A percentile compares a stretch with the other conserved stretches of the same genome.
Evolutionary conservation across 2,888 invertebrate genomes (phyloP).

Genomic region (Operophtera brumata): DNA sequence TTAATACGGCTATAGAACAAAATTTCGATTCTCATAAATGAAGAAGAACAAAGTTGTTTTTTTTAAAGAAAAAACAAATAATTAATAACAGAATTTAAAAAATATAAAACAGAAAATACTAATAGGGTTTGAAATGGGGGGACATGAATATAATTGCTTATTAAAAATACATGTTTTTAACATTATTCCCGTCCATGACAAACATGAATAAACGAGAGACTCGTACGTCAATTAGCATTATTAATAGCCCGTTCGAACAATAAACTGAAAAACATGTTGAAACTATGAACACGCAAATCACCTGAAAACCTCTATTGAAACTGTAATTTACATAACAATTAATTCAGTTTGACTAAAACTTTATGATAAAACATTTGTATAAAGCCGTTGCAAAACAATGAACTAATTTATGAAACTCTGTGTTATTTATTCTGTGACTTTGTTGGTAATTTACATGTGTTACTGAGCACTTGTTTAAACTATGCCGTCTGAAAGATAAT

Average conservation of each 20-base stretch:
- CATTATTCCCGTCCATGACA: conserved; percentile 9
- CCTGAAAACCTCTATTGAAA: conserved; percentile 41
- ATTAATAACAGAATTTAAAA: too few relatives aligned
- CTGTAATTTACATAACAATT: conserved; percentile 51
- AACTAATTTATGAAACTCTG: conserved; percentile 53
- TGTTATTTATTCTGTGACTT: conserved; percentile 8
- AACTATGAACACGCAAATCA: conserved; percentile 46
- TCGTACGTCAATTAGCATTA: conserved; percentile 56
- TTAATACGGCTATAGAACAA: background rate
- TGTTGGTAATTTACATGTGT: conserved; percentile 33
- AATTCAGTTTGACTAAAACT: conserved; percentile 39
- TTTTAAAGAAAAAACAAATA: too few relatives aligned
- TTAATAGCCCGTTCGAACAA: conserved; percentile 43
- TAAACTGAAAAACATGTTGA: conserved; percentile 45
- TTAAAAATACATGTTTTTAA: background rate
- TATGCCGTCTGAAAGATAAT: conserved; percentile 23
- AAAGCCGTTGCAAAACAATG: conserved; percentile 50
- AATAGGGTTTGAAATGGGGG: too few relatives aligned
- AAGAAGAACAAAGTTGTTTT: too few relatives aligned
- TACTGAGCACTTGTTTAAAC: conserved; percentile 32
- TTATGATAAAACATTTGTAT: conserved; percentile 41
- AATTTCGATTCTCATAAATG: background rate
- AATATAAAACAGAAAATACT: too few relatives aligned
- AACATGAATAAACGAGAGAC: conserved; percentile 30
- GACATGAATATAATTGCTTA: background rate